Evolutionary conservation across 1,140 invertebrate genomes (phyloP), one percentile per base, ranked within the genome.

Genomic region (Temnothorax curvispinosus): DNA sequence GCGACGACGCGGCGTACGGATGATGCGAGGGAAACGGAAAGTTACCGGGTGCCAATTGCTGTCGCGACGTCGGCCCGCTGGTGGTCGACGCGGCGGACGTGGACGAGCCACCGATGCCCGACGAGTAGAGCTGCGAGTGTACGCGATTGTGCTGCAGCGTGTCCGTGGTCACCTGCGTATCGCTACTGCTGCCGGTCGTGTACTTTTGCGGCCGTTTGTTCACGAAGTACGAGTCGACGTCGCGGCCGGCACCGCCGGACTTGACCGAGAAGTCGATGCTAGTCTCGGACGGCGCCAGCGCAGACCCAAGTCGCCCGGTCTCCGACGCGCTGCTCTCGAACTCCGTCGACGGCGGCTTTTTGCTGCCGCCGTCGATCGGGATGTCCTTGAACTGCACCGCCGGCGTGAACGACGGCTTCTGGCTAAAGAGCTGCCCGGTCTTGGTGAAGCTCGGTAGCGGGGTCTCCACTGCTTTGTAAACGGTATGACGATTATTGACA

Each of bases 101-200:
- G 9, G 89, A 89, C 15, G 89, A 90, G 62, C 89, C 90, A n/a
- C 85, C 90, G 52, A 86, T 93, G 56, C 87, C 85, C 3, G 86
- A 89, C 1, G 86, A 89, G 87, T 97, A 97, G 47, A 97, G 96
- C 88, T 97, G 97, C 50, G 97, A 97, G 85, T 97, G 97, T 0
- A 97, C 96, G 6, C 97, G 96, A 71, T 96, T 96, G 88, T 97
- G 97, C 35, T 96, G 96, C 41, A 96, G 85, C 0, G 96, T 96
- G 2, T 96, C 96, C 65, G 90, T 67, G 5, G 92, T 90, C 44
- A 74, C 86, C 85, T 81, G 92, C 54, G 80, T 82, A 18, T 82
- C 80, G 67, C 85, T 92, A 35, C 87, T 91, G 77, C 91, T 93
- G 44, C 89, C 91, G n/a, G 80, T 69, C 3, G 69, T 84, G 58